Conservation (phyloP, 2,888 invertebrate genomes). For the Ennomos fuscantarius region DNA sequence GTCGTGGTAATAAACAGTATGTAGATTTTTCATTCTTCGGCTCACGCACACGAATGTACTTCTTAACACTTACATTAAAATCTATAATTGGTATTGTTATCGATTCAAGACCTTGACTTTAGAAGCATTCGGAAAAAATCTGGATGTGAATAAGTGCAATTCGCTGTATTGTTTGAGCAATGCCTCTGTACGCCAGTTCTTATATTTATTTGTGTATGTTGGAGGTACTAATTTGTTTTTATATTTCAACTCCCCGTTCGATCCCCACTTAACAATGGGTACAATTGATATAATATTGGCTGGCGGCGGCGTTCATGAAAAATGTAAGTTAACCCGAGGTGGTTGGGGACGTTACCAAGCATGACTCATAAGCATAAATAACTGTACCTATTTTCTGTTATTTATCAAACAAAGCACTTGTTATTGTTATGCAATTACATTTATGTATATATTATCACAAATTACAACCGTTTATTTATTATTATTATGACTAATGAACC, state of each 20-base stretch:
- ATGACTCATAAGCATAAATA: conserved; percentile 52
- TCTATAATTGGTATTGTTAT: not conserved
- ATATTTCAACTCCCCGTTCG: conserved; percentile 72
- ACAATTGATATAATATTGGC: conserved; percentile 68
- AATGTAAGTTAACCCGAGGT: conserved; percentile 73
- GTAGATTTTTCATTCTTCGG: not conserved
- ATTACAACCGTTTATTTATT: conserved; percentile 33
- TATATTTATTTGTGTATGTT: conserved; percentile 54
- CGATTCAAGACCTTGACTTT: too few species aligned
- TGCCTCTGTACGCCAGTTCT: conserved; percentile 45
- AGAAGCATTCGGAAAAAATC: too few species aligned
- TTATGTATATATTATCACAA: conserved; percentile 27
- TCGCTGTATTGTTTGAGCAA: conserved; percentile 15
- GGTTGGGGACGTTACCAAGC: conserved; percentile 57
- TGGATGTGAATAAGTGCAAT: too few species aligned
- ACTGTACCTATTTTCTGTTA: conserved; percentile 33
- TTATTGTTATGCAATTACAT: conserved; percentile 42
- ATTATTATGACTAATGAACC: conserved; percentile 27
- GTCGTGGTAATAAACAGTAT: conserved; percentile 7
- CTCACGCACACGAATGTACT: not conserved
- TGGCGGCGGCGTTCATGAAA: conserved; percentile 64
- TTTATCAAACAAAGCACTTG: conserved; percentile 48
- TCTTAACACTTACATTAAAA: not conserved
- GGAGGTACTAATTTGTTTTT: conserved; percentile 82
- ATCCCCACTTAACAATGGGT: conserved; percentile 78